Base-by-base conservation (phyloP, 2,113 vertebrate species). In the Atherinomorus stipes region DNA sequence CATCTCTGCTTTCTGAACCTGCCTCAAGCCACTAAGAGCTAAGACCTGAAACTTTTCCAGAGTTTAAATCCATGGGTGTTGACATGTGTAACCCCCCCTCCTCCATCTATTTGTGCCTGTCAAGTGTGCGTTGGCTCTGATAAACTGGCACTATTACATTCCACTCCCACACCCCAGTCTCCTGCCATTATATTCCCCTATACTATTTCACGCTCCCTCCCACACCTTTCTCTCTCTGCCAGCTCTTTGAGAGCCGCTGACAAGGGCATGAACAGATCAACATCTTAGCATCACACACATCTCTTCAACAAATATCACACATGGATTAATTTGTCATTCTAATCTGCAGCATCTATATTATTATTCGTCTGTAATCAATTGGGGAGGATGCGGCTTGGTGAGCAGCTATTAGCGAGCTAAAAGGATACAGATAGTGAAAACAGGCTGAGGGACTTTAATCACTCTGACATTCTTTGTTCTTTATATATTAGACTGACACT, bases 201-300 rank as follows among this genome's bases (percentile, higher is more conserved):
- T 63, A 60, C 61, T 78, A 84, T 90, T 87, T 90, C 83, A 91
- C 58, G 53, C 89, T 88, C 63, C 79, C 85, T 69, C 89, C 88
- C 81, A 88, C 89, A 72, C 56, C 68, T 66, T 77, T 80, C 69
- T 80, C 71, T 77, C 62, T 63, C 72, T 70, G 69, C 78, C 34
- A 65, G 64, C 23, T 34, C 52, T 47, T 53, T 21, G 22, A 76
- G 70, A 34, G 61, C 54, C 62, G 45, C 64, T 72, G 76, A 71
- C 62, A 53, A 61, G 70, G 77, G 58, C 64, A 86, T n/a, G 58
- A 76, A 42, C 56, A 57, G 63, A 85, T 66, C 80, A 69, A 74
- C 76, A 79, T 83, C 66, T 75, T 76, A 53, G 56, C 21, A 19
- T 25, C 11, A 28, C 23, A 70, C 69, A 75, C 10, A 21, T 76